Conservation (phyloP, 2,113 vertebrate genomes). For the Psettodes erumei region DNA sequence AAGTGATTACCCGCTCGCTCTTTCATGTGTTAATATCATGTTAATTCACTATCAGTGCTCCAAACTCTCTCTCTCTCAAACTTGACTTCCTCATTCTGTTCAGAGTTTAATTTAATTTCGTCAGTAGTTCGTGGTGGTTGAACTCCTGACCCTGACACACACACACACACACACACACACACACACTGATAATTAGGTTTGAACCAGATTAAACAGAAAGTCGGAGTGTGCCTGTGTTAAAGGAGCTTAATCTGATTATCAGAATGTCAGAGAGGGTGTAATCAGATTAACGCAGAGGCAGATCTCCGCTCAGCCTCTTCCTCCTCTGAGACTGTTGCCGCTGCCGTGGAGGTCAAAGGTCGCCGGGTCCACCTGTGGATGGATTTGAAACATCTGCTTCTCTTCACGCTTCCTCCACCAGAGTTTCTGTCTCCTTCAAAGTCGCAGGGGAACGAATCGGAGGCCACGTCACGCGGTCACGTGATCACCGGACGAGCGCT, state of each 20-base stretch:
- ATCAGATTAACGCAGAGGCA: slow-evolving; percentile 49
- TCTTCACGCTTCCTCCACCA: too few species aligned
- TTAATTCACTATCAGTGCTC: slow-evolving; percentile 67
- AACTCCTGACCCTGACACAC: slow-evolving; percentile 50
- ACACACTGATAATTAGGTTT: slow-evolving; percentile 44
- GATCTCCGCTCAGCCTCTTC: slow-evolving; percentile 11
- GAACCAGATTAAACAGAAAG: slow-evolving; percentile 54
- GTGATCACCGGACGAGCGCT: too few species aligned
- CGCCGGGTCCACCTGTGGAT: too few species aligned
- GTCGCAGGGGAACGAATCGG: too few species aligned
- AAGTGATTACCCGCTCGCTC: slow-evolving; percentile 47
- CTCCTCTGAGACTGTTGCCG: slow-evolving; percentile 2
- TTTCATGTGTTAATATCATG: slow-evolving; percentile 74
- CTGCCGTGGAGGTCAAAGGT: slow-evolving; percentile 38
- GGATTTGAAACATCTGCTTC: too few species aligned
- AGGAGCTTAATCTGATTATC: slow-evolving; percentile 62
- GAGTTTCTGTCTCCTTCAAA: too few species aligned
- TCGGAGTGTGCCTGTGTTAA: slow-evolving; percentile 29
- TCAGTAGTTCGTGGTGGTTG: slow-evolving; percentile 41
- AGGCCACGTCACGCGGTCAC: too few species aligned
- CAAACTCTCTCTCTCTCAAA: slow-evolving; percentile 62
- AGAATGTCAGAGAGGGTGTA: slow-evolving; percentile 52
- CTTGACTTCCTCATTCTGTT: slow-evolving; percentile 34
- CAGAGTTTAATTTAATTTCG: slow-evolving; percentile 65
- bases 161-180: slow-evolving; percentile 12